Evolutionary conservation across 2,888 invertebrate species (phyloP).

Genomic region (Embidobia sp.): DNA sequence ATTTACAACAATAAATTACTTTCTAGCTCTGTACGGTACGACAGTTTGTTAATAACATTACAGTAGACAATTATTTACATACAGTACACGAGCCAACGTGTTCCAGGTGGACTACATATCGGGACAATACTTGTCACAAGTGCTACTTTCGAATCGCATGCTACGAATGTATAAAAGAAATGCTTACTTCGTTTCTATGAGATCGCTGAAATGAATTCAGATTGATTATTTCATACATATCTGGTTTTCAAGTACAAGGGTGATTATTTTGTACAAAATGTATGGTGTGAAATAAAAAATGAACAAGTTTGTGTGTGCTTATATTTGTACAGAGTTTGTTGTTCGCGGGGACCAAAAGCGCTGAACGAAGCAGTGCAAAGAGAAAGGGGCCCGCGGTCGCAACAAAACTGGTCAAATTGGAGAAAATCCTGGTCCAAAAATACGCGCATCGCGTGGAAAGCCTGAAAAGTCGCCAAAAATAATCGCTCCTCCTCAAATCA

Average conservation of each 20-base stretch:
- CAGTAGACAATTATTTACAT: conserved; percentile 37
- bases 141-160: conserved; percentile 46
- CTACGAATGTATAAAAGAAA: conserved; percentile 45
- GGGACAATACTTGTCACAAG: conserved; percentile 45
- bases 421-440: conserved; percentile 33
- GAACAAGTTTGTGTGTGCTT: no score
- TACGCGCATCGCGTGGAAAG: conserved; percentile 31
- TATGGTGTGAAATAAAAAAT: no score
- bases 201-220: conserved; percentile 48
- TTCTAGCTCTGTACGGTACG: not conserved
- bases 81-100: conserved; percentile 40
- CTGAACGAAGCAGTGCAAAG: not conserved
- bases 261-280: no score
- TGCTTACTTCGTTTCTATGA: conserved; percentile 53
- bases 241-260: no score
- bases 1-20: not conserved
- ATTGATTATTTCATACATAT: conserved; percentile 35
- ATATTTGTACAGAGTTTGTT: no score
- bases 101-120: conserved; percentile 35
- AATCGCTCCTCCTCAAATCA: conserved; percentile 47
- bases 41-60: conserved; percentile 39
- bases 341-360: no score
- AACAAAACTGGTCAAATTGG: conserved; percentile 19
- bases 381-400: not conserved
- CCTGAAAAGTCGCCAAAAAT: conserved; percentile 38